A percentile compares a stretch with the other conserved stretches of the same genome.
These are phyloP conservation scores for Sinocyclocheilus maitianheensis DNA, from an alignment of 2,113 vertebrate genomes.

Conservation along the genomic window DNA sequence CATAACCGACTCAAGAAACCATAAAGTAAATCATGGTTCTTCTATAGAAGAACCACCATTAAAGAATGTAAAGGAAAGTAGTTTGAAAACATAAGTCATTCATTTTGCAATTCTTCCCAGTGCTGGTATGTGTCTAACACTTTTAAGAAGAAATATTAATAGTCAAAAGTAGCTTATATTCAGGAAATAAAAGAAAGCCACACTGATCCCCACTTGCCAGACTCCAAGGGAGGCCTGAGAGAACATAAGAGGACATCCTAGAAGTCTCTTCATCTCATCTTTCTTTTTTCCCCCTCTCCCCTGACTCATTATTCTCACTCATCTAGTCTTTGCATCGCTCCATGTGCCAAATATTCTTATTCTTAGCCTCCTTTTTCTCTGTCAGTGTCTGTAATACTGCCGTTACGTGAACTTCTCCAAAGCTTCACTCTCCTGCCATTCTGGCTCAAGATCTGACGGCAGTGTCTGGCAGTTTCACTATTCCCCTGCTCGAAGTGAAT, in stretches of 20 bases:
- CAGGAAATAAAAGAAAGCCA: not conserved
- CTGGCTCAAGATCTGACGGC: constrained; percentile 48
- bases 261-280: not conserved
- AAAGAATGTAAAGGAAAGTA: not conserved
- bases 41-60: not conserved
- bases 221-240: not conserved
- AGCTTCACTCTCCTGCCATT: constrained; percentile 32
- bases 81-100: too few species aligned
- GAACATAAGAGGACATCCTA: constrained; percentile 2
- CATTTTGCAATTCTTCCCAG: not conserved
- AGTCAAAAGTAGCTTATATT: not conserved
- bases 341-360: constrained; percentile 23
- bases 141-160: not conserved
- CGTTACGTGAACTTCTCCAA: constrained; percentile 25
- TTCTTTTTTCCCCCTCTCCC: not conserved
- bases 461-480: constrained; percentile 6
- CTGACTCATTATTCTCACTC: not conserved
- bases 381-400: constrained; percentile 38
- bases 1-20: not conserved
- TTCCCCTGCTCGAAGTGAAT: constrained; percentile 45
- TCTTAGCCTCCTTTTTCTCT: constrained; percentile 6
- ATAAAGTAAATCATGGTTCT: not conserved
- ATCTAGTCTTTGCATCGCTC: not conserved
- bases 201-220: not conserved
- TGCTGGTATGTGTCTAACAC: not conserved